Percentiles rank a stretch among this genome's conserved stretches.
These are phyloP conservation scores for Cinara cedri DNA, from an alignment of 2,888 invertebrate genomes.

Conservation along the genomic window DNA sequence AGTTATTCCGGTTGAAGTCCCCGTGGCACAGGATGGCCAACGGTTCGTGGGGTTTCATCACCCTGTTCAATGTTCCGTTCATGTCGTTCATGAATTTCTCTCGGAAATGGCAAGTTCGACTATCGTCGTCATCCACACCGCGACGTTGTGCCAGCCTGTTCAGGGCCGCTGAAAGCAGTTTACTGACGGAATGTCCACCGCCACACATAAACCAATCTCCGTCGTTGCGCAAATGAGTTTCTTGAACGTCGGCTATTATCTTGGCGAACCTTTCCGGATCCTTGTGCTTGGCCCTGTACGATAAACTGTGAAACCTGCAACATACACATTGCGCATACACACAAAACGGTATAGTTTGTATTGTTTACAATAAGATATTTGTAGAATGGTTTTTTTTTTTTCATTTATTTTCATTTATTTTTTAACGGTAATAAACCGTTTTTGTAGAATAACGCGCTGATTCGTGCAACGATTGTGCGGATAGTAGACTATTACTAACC, in stretches of 20 bases:
- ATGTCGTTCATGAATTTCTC: not conserved
- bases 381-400: too few species aligned
- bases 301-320: constrained; percentile 24
- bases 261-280: not conserved
- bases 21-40: constrained; percentile 60
- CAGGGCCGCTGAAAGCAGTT: not conserved
- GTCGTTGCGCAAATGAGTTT: not conserved
- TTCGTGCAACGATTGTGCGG: too few species aligned
- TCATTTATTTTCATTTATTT: too few species aligned
- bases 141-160: not conserved
- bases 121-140: not conserved
- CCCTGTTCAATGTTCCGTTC: not conserved
- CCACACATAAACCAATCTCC: not conserved
- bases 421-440: too few species aligned
- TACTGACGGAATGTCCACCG: too few species aligned
- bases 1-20: constrained; percentile 60
- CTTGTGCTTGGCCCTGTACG: constrained; percentile 19
- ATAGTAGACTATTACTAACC: too few species aligned
- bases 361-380: too few species aligned
- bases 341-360: not conserved
- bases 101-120: not conserved
- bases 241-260: not conserved
- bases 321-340: too few species aligned
- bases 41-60: constrained; percentile 45
- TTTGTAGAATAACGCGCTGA: too few species aligned